Conservation (phyloP, 1,140 invertebrate genomes). For the Macrocentrus cingulum region DNA sequence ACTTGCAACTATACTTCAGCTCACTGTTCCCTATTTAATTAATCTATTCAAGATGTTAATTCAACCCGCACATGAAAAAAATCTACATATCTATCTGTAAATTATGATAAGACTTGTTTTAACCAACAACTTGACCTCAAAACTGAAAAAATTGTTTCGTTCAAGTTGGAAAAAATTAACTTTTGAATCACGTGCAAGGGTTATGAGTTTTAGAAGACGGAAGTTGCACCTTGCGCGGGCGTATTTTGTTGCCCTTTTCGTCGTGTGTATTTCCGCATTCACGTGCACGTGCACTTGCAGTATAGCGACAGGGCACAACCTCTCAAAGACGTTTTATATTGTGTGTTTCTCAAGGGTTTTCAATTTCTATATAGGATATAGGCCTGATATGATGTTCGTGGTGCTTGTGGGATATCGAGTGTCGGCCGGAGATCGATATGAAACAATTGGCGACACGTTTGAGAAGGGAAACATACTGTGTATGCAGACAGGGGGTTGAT, state of each 20-base stretch:
- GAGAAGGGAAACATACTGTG: too few relatives aligned
- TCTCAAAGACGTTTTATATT: too few relatives aligned
- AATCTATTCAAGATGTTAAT: not conserved
- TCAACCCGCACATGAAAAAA: not conserved
- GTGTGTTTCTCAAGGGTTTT: too few relatives aligned
- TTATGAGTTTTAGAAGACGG: too few relatives aligned
- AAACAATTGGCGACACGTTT: conserved; percentile 20
- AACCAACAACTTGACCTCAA: too few relatives aligned
- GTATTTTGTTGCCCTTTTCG: not conserved
- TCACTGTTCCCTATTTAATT: not conserved
- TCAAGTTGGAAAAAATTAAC: too few relatives aligned
- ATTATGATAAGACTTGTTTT: too few relatives aligned
- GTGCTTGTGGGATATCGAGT: conserved; percentile 9
- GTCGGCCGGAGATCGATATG: conserved; percentile 5
- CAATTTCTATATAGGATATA: too few relatives aligned
- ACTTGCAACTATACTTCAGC: not conserved
- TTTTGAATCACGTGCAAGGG: too few relatives aligned
- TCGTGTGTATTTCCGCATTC: not conserved
- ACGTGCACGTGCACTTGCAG: not conserved
- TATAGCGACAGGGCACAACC: not conserved
- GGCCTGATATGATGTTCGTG: too few relatives aligned
- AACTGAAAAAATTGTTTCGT: too few relatives aligned
- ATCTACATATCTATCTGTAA: too few relatives aligned
- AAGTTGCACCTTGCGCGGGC: not conserved
- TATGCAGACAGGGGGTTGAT: conserved; percentile 21